Evolutionary conservation across 2,113 vertebrate genomes (phyloP).

Genomic region (Heptranchias perlo): DNA sequence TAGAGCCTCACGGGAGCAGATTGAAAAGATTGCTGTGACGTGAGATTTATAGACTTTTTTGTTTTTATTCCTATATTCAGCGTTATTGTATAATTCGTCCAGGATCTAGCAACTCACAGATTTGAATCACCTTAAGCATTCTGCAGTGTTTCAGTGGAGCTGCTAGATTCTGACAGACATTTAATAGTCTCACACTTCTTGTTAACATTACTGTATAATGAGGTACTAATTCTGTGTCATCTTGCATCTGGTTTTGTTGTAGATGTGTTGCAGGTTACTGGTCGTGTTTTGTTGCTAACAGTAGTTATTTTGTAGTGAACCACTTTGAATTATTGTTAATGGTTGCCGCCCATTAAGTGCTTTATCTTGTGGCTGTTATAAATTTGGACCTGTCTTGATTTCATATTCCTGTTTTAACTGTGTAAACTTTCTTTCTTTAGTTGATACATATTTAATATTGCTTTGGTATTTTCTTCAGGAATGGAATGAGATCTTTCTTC

Average conservation of each 20-base stretch:
- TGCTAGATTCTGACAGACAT: not conserved
- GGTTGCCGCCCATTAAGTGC: not conserved
- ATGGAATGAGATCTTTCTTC: not conserved
- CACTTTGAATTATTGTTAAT: not conserved
- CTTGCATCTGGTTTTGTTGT: not conserved
- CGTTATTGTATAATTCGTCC: not conserved
- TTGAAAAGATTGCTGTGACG: not conserved
- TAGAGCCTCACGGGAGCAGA: not conserved
- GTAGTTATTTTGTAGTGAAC: not conserved
- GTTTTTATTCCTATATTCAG: not conserved
- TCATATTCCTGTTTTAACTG: not conserved
- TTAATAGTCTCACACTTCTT: not conserved
- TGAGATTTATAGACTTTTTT: conserved; percentile 5
- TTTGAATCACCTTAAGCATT: conserved; percentile 3
- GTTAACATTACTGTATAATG: not conserved
- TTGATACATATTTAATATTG: not conserved
- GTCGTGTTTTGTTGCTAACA: not conserved
- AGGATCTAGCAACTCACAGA: not conserved
- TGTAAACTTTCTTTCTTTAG: not conserved
- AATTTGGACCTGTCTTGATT: not conserved
- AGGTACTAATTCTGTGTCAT: not conserved
- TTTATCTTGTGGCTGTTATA: not conserved
- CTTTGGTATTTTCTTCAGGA: not conserved
- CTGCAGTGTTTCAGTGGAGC: not conserved
- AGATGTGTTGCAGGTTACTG: not conserved